Evolutionary conservation across 2,888 invertebrate species (phyloP), one percentile per base, ranked within the genome.

Genomic region (Dinocampus coccinellae): DNA sequence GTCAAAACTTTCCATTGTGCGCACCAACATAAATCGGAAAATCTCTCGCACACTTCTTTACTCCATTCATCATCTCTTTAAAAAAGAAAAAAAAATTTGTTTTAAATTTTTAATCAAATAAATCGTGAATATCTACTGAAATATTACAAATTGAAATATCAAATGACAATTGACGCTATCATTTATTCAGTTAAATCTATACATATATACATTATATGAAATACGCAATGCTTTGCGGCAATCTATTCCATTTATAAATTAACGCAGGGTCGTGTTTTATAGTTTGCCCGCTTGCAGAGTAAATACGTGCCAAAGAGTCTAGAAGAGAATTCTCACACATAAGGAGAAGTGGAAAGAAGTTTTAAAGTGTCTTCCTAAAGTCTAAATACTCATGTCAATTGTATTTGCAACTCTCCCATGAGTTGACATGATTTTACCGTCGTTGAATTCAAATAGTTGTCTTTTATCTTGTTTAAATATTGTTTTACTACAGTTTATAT

Each of bases 1-100:
- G 93, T 90, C 0, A 97, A 83, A 3, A 92, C 90, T 83, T 94
- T 94, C 97, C 97, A 97, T 80, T 93, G 91, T 0, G 93, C 94
- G 62, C 93, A 91, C 90, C 88, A 78, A 68, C 79, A 74, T 22
- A 83, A 77, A n/a, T 82, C 76, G 2, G 78, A 77, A 60, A 86
- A 87, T 67, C 73, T 76, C 2, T 83, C 79, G 26, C 70, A 78
- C 2, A 83, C 82, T 34, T 82, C 77, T 0, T 22, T 11, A 60
- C 75, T 78, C 87, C 87, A 87, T 6, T 89, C 88, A 1, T 57
- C 73, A 13, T 76, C 78, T 24, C 85, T 84, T 68, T 24, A 76
- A 77, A 22, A 58, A 16, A 65, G 13, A 47, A 70, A 70, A 73
- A 39, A 66, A 47, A 66, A n/a, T n/a, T n/a, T n/a, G n/a, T n/a